phyloP scores from a whole-genome alignment of 2,113 vertebrate species.

The Ciconia maguari region DNA sequence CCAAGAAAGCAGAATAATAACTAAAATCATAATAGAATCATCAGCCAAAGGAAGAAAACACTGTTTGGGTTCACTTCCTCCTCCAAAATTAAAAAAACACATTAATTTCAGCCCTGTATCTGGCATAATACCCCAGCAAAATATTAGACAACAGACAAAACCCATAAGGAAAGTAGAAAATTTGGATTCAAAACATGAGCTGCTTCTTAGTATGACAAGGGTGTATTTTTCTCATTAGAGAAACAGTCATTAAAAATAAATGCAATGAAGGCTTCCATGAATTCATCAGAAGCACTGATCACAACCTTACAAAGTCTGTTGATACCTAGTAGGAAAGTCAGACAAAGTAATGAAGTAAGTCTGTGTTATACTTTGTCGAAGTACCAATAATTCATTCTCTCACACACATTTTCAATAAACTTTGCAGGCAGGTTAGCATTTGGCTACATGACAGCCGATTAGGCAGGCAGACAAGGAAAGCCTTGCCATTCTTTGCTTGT shows the following conservation, averaged over 20 bases:
- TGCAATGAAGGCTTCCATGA: neutral
- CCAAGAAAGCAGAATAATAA: neutral
- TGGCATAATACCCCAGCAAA: neutral
- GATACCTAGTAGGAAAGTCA: neutral
- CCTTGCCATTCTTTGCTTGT: neutral
- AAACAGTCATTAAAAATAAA: conserved; percentile 8
- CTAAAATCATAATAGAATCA: neutral
- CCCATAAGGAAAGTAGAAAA: neutral
- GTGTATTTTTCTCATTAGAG: neutral
- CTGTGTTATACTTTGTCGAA: neutral
- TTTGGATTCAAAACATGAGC: neutral
- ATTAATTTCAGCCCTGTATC: neutral
- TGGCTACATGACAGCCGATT: neutral
- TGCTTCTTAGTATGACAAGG: neutral
- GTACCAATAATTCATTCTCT: neutral
- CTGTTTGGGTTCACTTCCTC: neutral
- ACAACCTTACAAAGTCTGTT: neutral
- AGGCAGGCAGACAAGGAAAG: neutral
- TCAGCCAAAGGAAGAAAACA: neutral
- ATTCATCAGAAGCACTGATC: neutral
- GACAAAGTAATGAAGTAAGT: neutral
- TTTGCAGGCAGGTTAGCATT: neutral
- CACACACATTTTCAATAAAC: neutral
- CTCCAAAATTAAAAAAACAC: neutral
- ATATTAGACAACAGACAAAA: neutral